These are phyloP conservation scores for Perca flavescens DNA, from an alignment of 2,113 vertebrate genomes.

Conservation along the genomic window DNA sequence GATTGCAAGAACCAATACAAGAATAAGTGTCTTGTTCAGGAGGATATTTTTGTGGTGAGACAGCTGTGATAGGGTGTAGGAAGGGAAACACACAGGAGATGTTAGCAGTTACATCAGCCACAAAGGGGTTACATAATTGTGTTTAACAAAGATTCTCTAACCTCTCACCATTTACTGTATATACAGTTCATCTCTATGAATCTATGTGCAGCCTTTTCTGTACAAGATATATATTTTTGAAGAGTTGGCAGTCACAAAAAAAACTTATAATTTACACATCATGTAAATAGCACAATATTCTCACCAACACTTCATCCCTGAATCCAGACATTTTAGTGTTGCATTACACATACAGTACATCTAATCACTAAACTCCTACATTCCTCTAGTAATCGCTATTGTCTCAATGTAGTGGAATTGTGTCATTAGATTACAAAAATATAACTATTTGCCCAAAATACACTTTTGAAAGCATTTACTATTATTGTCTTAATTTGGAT, in stretches of 20 bases:
- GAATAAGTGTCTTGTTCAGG: constrained; percentile 11
- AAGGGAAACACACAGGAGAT: constrained; percentile 18
- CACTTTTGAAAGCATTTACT: background rate
- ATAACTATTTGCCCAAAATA: constrained; percentile 39
- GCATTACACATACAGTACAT: constrained; percentile 18
- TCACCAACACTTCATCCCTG: background rate
- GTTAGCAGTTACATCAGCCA: constrained; percentile 46
- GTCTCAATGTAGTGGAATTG: constrained; percentile 13
- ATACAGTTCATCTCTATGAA: constrained; percentile 39
- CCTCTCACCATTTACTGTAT: constrained; percentile 23
- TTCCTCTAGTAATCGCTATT: background rate
- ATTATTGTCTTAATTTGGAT: background rate
- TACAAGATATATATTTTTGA: constrained; percentile 38
- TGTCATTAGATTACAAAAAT: constrained; percentile 45
- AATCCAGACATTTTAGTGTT: constrained; percentile 4
- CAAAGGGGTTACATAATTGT: constrained; percentile 38
- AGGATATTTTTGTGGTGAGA: constrained; percentile 1
- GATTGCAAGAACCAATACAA: background rate
- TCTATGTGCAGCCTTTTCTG: constrained; percentile 36
- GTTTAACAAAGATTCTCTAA: constrained; percentile 19
- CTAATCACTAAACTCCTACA: background rate
- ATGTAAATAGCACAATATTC: constrained; percentile 25
- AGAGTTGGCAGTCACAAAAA: constrained; percentile 34
- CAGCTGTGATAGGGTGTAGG: constrained; percentile 21
- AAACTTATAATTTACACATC: constrained; percentile 4